Evolutionary conservation across 2,888 invertebrate species (phyloP).

Genomic region (Cerastis leucographa): DNA sequence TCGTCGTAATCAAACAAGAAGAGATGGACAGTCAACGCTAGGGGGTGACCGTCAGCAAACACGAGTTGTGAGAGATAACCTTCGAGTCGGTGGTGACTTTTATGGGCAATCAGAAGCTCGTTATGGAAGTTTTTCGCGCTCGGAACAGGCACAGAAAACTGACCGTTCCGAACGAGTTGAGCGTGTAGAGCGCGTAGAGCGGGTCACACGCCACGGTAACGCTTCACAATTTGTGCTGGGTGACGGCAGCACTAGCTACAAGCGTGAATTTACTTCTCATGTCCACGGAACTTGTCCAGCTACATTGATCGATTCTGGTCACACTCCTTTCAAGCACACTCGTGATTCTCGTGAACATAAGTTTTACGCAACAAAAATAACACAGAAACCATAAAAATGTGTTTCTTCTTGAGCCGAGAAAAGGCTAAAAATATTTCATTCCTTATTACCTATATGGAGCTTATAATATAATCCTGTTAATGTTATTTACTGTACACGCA

Average conservation of each 20-base stretch:
- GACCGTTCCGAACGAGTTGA: slow-evolving; percentile 88
- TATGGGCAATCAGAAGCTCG: slow-evolving; percentile 94
- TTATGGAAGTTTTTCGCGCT: slow-evolving; percentile 92
- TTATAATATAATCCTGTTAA: slow-evolving; percentile 71
- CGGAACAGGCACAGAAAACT: slow-evolving; percentile 83
- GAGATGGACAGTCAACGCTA: slow-evolving; percentile 90
- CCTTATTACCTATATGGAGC: slow-evolving; percentile 73
- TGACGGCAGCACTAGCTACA: slow-evolving; percentile 93
- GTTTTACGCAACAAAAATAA: slow-evolving; percentile 94
- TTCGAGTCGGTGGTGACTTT: slow-evolving; percentile 93
- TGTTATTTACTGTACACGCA: slow-evolving; percentile 71
- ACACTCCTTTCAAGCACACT: slow-evolving; percentile 95
- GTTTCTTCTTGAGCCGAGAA: slow-evolving; percentile 44
- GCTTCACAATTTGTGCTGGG: slow-evolving; percentile 94
- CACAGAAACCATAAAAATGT: slow-evolving; percentile 75
- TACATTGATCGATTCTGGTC: slow-evolving; percentile 93
- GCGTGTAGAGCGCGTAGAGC: slow-evolving; percentile 90
- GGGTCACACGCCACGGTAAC: slow-evolving; percentile 92
- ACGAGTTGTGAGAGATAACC: slow-evolving; percentile 92
- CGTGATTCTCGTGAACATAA: slow-evolving; percentile 96
- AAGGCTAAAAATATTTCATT: slow-evolving; percentile 71
- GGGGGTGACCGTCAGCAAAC: slow-evolving; percentile 91
- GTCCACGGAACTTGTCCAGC: slow-evolving; percentile 95
- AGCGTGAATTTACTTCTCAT: slow-evolving; percentile 94
- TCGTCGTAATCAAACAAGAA: slow-evolving; percentile 81